A percentile compares a stretch with the other conserved stretches of the same genome.
phyloP scores from a whole-genome alignment of 2,888 invertebrate genomes.

The Rhagophthalmus giganteus region DNA sequence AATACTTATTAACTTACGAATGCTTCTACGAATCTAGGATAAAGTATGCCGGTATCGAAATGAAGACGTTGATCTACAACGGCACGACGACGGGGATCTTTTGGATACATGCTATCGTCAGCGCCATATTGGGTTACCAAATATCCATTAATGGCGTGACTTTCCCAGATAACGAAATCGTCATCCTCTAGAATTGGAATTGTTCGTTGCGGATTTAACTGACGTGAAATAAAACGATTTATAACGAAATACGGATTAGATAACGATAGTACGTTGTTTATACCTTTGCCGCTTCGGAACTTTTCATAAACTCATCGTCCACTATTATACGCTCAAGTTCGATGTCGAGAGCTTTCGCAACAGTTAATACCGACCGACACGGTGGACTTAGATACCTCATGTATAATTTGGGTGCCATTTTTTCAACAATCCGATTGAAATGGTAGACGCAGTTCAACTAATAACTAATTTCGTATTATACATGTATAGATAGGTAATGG shows the following conservation, averaged over 20 bases:
- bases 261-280: too few species aligned
- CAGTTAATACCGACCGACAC: slow-evolving; percentile 60
- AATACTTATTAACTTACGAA: slow-evolving; percentile 51
- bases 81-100: slow-evolving; percentile 55
- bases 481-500: background rate
- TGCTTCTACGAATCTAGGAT: slow-evolving; percentile 56
- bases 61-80: slow-evolving; percentile 58
- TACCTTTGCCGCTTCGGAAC: slow-evolving; percentile 20
- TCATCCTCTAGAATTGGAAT: slow-evolving; percentile 64
- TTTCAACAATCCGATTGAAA: background rate
- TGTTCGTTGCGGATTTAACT: slow-evolving; percentile 66
- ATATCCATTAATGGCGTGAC: slow-evolving; percentile 66
- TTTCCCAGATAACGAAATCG: slow-evolving; percentile 62
- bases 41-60: slow-evolving; percentile 58
- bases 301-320: slow-evolving; percentile 42
- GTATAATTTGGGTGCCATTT: slow-evolving; percentile 50
- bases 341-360: slow-evolving; percentile 56
- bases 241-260: too few species aligned
- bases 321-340: slow-evolving; percentile 56
- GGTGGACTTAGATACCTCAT: slow-evolving; percentile 57
- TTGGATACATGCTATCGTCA: slow-evolving; percentile 59
- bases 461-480: background rate
- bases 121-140: slow-evolving; percentile 61
- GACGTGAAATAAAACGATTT: slow-evolving; percentile 27
- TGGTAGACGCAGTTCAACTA: background rate